A percentile compares a stretch with the other conserved stretches of the same genome.
These are phyloP conservation scores for Ramphastos sulfuratus DNA, from an alignment of 2,113 vertebrate genomes.

Conservation along the genomic window DNA sequence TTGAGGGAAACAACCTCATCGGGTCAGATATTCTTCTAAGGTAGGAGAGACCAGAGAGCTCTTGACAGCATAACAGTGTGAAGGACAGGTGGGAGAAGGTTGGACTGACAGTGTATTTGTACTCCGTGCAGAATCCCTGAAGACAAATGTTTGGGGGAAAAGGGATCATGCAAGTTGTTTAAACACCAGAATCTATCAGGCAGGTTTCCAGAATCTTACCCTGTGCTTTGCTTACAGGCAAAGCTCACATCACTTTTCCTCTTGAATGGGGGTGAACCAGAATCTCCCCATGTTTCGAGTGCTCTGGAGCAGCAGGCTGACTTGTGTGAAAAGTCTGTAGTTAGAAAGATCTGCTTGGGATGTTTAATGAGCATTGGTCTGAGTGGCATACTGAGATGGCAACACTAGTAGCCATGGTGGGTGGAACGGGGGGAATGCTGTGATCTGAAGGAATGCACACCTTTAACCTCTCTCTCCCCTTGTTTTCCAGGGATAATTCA, in stretches of 20 bases:
- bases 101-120: background rate
- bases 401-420: background rate
- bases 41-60: background rate
- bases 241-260: background rate
- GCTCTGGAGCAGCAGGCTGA: background rate
- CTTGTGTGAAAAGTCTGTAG: background rate
- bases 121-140: background rate
- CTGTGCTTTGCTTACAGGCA: background rate
- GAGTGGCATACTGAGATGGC: background rate
- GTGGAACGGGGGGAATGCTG: background rate
- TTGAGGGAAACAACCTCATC: background rate
- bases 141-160: background rate
- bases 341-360: background rate
- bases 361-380: background rate
- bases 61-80: background rate
- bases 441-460: background rate
- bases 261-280: background rate
- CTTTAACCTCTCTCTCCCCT: conserved; percentile 49
- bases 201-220: background rate
- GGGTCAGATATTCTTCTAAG: background rate
- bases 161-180: background rate
- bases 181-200: background rate
- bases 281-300: background rate
- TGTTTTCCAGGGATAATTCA: conserved; percentile 84
- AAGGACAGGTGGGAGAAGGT: background rate